These are phyloP conservation scores for Thaumetopoea pityocampa DNA, from an alignment of 1,140 invertebrate genomes.

Conservation along the genomic window DNA sequence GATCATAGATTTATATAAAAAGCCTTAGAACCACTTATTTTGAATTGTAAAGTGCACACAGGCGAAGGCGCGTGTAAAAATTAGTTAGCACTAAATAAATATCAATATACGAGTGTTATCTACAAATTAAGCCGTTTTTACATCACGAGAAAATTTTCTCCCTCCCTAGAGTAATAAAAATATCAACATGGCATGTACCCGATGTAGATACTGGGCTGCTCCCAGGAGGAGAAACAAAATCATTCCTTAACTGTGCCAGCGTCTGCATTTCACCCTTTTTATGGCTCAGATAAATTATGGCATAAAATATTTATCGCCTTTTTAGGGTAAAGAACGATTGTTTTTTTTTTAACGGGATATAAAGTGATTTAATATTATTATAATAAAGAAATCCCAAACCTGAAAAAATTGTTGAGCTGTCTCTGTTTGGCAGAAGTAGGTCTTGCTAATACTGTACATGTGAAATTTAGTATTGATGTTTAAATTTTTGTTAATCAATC, in stretches of 20 bases:
- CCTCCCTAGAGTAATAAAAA: constrained; percentile 30
- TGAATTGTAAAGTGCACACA: not conserved
- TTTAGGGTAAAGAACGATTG: constrained; percentile 46
- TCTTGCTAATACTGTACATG: too few relatives aligned
- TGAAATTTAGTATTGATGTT: too few relatives aligned
- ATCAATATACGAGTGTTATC: constrained; percentile 8
- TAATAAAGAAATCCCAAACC: too few relatives aligned
- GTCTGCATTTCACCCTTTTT: constrained; percentile 43
- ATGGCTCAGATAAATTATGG: constrained; percentile 57
- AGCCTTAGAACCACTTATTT: not conserved
- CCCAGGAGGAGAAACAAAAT: constrained; percentile 35
- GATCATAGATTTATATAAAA: not conserved
- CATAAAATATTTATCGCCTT: constrained; percentile 63
- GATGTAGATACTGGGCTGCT: constrained; percentile 27
- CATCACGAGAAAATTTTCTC: constrained; percentile 13
- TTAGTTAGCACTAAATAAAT: constrained; percentile 3
- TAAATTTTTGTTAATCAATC: too few relatives aligned
- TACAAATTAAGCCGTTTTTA: constrained; percentile 11
- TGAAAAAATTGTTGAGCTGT: too few relatives aligned
- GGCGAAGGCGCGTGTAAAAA: constrained; percentile 7
- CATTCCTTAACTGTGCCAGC: constrained; percentile 31
- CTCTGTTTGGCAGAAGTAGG: too few relatives aligned
- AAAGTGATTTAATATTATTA: too few relatives aligned
- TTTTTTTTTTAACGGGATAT: constrained; percentile 44
- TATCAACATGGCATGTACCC: constrained; percentile 30